phyloP scores from a whole-genome alignment of 2,113 vertebrate species.

The Chlorodrepanis virens region DNA sequence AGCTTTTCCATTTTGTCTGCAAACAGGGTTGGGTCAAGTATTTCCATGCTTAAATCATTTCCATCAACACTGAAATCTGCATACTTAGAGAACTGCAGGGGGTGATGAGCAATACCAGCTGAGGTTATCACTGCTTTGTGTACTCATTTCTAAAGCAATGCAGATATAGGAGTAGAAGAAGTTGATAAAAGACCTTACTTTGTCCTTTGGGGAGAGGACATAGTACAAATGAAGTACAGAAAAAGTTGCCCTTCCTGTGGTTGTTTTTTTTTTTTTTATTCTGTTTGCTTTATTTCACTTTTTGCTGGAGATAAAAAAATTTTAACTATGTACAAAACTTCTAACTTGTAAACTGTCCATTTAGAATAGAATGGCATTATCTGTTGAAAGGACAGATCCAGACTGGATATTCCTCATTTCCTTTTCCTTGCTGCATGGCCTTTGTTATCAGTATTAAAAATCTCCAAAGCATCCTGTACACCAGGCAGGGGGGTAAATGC shows the following conservation, averaged over 20 bases:
- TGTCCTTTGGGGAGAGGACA: neutral
- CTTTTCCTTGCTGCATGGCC: neutral
- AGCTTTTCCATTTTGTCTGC: neutral
- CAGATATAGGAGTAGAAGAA: neutral
- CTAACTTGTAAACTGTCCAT: neutral
- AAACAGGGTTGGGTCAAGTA: neutral
- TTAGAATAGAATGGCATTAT: neutral
- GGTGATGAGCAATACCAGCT: neutral
- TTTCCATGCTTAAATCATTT: neutral
- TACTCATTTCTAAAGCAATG: neutral
- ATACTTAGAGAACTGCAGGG: neutral
- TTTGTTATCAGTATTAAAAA: accelerated
- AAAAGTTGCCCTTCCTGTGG: neutral
- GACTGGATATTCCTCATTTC: neutral
- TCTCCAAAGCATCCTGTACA: neutral
- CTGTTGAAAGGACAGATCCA: neutral
- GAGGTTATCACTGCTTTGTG: neutral
- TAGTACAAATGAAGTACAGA: neutral
- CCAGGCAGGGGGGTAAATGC: neutral
- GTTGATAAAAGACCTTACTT: neutral
- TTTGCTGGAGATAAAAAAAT: neutral
- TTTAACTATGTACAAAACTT: neutral
- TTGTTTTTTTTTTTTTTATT: accelerated
- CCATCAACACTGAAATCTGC: neutral
- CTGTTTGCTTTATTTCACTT: neutral